Evolutionary conservation across 1,140 invertebrate species (phyloP).

Genomic region (Drosophila athabasca): DNA sequence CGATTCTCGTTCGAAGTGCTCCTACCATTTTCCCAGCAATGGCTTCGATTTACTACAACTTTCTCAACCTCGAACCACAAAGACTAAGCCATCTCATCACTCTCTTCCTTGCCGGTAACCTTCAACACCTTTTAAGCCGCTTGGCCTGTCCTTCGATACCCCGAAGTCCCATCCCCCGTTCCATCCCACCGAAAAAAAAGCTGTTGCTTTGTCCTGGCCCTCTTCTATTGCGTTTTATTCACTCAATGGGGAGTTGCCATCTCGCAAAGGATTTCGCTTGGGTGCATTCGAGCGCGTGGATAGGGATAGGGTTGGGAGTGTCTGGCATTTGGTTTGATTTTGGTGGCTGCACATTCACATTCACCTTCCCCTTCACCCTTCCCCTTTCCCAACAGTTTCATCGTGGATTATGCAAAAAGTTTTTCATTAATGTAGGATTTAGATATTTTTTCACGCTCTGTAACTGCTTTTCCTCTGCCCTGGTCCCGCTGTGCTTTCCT

Average conservation of each 20-base stretch:
- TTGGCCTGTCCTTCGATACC: conserved; percentile 64
- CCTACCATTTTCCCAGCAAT: conserved; percentile 15
- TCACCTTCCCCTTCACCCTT: no score
- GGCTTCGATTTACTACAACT: conserved; percentile 37
- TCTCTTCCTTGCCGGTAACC: conserved; percentile 41
- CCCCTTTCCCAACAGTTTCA: conserved; percentile 6
- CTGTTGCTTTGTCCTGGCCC: conserved; percentile 34
- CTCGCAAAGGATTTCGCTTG: conserved; percentile 59
- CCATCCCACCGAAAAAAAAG: conserved; percentile 15
- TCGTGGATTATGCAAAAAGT: conserved; percentile 81
- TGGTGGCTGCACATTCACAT: conserved; percentile 21
- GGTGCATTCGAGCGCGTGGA: conserved; percentile 43
- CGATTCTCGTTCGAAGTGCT: conserved; percentile 14
- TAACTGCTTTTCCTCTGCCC: conserved; percentile 22
- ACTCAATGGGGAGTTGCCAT: conserved; percentile 37
- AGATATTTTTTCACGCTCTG: conserved; percentile 79
- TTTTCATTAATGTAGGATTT: conserved; percentile 83
- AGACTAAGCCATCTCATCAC: conserved; percentile 42
- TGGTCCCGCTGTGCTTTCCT: conserved; percentile 15
- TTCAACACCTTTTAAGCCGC: conserved; percentile 73
- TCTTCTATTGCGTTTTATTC: conserved; percentile 65
- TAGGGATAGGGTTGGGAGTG: conserved; percentile 10
- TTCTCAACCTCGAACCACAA: conserved; percentile 16
- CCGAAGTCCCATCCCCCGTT: conserved; percentile 15
- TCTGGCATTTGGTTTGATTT: conserved; percentile 57